phyloP scores from a whole-genome alignment of 1,140 invertebrate genomes.

The Magallana gigas region DNA sequence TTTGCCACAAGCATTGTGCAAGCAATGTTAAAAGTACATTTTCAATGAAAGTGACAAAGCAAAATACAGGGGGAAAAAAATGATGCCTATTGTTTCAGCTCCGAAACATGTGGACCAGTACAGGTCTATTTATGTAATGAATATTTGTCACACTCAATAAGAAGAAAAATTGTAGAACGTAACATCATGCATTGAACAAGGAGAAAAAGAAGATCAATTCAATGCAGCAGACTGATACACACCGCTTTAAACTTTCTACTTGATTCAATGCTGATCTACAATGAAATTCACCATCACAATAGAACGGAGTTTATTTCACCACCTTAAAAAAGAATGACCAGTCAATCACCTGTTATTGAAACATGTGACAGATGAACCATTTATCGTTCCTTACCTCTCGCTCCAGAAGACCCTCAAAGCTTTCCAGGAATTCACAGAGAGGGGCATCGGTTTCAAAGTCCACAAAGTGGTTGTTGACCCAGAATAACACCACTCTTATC shows the following conservation, averaged over 20 bases:
- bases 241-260: slow-evolving; percentile 19
- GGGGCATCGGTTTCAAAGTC: slow-evolving; percentile 98
- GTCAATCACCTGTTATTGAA: too few relatives aligned
- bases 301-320: neutral
- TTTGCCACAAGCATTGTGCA: too few relatives aligned
- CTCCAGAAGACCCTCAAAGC: slow-evolving; percentile 87
- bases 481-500: slow-evolving; percentile 95
- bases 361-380: neutral
- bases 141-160: neutral
- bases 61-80: too few relatives aligned
- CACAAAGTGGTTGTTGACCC: slow-evolving; percentile 99
- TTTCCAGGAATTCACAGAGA: slow-evolving; percentile 98
- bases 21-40: too few relatives aligned
- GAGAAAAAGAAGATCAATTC: neutral
- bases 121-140: neutral
- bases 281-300: neutral
- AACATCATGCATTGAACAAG: slow-evolving; percentile 35
- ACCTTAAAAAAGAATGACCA: neutral
- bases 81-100: neutral
- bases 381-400: slow-evolving; percentile 70
- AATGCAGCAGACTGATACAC: neutral
- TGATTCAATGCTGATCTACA: slow-evolving; percentile 31
- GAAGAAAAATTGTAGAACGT: neutral
- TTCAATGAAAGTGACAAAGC: too few relatives aligned
- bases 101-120: neutral